A percentile compares a stretch with the other conserved stretches of the same genome.
These are phyloP conservation scores for Polymixis flavicincta DNA, from an alignment of 2,888 invertebrate species.

Conservation along the genomic window DNA sequence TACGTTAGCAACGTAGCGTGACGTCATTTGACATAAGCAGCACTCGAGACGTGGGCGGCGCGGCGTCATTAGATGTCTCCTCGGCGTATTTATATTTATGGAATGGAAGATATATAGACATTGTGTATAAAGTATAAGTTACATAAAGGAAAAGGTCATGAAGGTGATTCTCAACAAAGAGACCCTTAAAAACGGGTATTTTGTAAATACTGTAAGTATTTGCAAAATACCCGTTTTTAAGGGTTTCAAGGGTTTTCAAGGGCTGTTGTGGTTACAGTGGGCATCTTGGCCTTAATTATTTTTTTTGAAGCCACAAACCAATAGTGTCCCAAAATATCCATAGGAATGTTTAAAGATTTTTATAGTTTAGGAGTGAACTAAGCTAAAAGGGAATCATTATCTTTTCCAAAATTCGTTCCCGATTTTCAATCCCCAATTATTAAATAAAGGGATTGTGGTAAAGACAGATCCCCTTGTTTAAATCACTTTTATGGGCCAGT, in stretches of 20 bases:
- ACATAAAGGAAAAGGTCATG: not conserved
- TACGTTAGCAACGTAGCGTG: slow-evolving; percentile 96
- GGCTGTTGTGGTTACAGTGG: not conserved
- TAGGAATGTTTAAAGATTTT: not conserved
- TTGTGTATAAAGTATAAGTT: not conserved
- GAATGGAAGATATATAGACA: not conserved
- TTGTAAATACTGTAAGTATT: no score
- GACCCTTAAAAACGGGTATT: not conserved
- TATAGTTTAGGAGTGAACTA: not conserved
- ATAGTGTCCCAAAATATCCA: not conserved
- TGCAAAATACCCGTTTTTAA: no score
- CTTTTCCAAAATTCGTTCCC: not conserved
- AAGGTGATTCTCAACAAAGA: not conserved
- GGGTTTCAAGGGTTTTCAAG: no score
- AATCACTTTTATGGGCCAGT: not conserved
- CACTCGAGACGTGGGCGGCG: slow-evolving; percentile 37
- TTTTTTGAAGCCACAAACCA: not conserved
- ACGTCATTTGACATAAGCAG: slow-evolving; percentile 51
- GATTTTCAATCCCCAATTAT: not conserved
- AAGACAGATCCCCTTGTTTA: no score
- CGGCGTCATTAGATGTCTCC: slow-evolving; percentile 24
- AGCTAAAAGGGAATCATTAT: not conserved
- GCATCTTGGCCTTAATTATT: not conserved
- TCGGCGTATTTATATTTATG: slow-evolving; percentile 28
- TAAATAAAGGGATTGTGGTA: not conserved